These are phyloP conservation scores for Gymnogyps californianus DNA, from an alignment of 2,113 vertebrate genomes.

Conservation along the genomic window DNA sequence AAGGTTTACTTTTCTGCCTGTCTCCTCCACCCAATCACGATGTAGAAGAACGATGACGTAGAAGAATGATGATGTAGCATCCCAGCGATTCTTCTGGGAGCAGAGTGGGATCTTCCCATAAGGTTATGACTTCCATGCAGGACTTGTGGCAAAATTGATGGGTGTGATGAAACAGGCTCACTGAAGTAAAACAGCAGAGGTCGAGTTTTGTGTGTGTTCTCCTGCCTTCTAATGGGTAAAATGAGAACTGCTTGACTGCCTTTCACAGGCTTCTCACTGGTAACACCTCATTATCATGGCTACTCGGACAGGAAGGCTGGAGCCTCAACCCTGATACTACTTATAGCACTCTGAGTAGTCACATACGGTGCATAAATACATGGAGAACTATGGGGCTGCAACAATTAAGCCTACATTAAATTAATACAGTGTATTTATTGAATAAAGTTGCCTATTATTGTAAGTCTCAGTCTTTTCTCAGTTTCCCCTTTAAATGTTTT, in stretches of 20 bases:
- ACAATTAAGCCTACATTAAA: not conserved
- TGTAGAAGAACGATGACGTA: not conserved
- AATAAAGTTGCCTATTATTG: not conserved
- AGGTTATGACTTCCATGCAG: not conserved
- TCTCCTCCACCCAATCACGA: not conserved
- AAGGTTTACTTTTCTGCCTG: not conserved
- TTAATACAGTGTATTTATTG: not conserved
- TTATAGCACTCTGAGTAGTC: not conserved
- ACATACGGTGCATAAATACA: fast-evolving
- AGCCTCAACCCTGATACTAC: not conserved
- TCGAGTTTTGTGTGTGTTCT: not conserved
- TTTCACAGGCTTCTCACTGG: not conserved
- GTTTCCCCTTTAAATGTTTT: not conserved
- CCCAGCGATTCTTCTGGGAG: not conserved
- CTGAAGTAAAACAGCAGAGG: not conserved
- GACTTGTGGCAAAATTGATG: not conserved
- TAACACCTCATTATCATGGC: not conserved
- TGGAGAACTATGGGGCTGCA: not conserved
- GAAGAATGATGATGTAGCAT: not conserved
- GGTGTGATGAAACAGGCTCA: not conserved
- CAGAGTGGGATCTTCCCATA: not conserved
- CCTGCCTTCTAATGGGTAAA: slow-evolving; percentile 43
- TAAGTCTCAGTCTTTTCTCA: not conserved
- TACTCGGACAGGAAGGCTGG: not conserved
- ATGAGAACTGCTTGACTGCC: not conserved